Percentiles rank a stretch among this genome's conserved stretches.
These are phyloP conservation scores for Hydrochoerus hydrochaeris DNA, from an alignment of 2,113 vertebrate species.

Conservation along the genomic window DNA sequence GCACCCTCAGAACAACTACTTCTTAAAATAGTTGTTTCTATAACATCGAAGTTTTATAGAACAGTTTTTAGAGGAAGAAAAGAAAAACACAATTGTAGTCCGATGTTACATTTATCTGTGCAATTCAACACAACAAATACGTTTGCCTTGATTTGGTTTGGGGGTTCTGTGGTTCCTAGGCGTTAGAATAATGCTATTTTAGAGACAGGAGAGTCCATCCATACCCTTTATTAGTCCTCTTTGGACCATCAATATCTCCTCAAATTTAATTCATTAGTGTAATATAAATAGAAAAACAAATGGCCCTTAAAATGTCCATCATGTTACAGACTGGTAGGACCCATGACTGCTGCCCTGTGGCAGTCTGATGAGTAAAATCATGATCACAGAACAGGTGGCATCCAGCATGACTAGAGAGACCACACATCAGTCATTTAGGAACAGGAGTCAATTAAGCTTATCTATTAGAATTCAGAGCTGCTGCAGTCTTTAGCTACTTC, in stretches of 20 bases:
- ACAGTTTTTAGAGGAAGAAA: not conserved
- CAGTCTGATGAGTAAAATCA: constrained; percentile 82
- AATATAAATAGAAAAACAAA: constrained; percentile 76
- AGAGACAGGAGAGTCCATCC: not conserved
- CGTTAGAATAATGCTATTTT: not conserved
- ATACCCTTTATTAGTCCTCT: constrained; percentile 13
- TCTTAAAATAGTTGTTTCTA: constrained; percentile 69
- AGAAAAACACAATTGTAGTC: constrained; percentile 13
- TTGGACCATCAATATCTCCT: constrained; percentile 2
- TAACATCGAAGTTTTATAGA: constrained; percentile 61
- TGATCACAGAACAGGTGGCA: constrained; percentile 82
- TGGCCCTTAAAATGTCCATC: constrained; percentile 76
- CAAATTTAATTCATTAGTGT: constrained; percentile 71
- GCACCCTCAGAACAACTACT: constrained; percentile 65
- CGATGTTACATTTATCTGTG: constrained; percentile 26
- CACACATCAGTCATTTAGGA: constrained; percentile 79
- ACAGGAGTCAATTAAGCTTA: constrained; percentile 77
- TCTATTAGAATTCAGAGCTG: constrained; percentile 71
- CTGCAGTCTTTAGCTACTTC: constrained; percentile 55
- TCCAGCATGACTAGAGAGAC: constrained; percentile 75
- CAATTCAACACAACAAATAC: not conserved
- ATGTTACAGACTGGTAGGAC: constrained; percentile 75
- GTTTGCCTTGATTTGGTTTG: not conserved
- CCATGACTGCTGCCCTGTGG: constrained; percentile 64
- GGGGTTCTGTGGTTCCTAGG: not conserved